Evolutionary conservation across 2,797 vertebrate species (phyloP).

Genomic region (Falco naumanni): DNA sequence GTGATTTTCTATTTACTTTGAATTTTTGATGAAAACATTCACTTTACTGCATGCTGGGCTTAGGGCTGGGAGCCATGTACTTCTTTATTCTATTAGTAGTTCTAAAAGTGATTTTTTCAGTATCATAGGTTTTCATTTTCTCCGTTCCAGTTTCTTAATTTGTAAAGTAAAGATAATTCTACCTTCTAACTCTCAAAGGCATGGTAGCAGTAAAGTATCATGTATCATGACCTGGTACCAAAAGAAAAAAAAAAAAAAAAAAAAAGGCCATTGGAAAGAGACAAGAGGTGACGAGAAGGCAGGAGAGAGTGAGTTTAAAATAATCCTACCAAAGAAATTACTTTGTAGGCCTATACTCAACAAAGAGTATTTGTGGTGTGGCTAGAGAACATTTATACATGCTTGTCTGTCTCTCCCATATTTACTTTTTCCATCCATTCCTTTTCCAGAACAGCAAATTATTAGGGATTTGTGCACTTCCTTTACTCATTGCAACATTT

Average conservation of each 20-base stretch:
- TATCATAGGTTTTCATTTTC: background rate
- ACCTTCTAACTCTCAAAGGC: background rate
- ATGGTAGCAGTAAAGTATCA: background rate
- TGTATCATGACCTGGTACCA: background rate
- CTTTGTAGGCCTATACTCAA: background rate
- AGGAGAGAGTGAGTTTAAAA: background rate
- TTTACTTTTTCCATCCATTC: background rate
- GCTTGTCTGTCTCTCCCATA: background rate
- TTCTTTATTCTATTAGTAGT: background rate
- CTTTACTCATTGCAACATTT: background rate
- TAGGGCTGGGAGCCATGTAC: background rate
- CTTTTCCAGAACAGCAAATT: background rate
- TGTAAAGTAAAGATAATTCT: background rate
- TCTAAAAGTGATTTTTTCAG: background rate
- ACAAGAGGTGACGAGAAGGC: background rate
- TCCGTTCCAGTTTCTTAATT: background rate
- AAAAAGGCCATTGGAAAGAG: background rate
- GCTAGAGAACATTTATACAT: background rate
- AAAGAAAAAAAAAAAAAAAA: background rate
- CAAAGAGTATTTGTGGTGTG: background rate
- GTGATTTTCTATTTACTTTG: conserved; percentile 1
- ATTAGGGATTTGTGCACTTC: background rate
- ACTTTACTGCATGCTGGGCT: background rate
- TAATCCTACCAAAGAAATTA: background rate
- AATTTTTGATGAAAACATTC: background rate